Evolutionary conservation across 2,113 vertebrate species (phyloP), one percentile per base, ranked within the genome.

Genomic region (Gnathonemus longibarbis): DNA sequence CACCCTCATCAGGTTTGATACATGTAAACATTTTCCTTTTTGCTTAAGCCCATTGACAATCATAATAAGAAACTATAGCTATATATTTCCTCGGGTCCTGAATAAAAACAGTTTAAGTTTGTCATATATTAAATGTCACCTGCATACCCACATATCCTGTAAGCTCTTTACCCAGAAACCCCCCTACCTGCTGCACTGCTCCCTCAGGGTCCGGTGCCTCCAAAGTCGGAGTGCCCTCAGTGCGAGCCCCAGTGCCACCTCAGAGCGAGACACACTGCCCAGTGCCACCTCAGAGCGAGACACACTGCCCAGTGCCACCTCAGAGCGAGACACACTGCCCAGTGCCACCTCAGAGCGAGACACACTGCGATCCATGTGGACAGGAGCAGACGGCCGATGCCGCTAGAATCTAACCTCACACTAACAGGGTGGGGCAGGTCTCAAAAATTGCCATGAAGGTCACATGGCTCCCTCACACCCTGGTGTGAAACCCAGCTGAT

Each of bases 141-240:
- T 27, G 45, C 15, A 39, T 24, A 56, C 39, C 39, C 31, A 35
- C 13, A 70, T 70, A 31, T 13, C 27, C 74, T 5, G 35, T 8
- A 77, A 6, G 70, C 15, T 39, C 31, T 77, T 35, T 39, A 80
- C 15, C 74, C 24, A 27, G 24, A 19, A 31, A 31, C 11, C 27
- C n/a, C 89, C 10, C 5, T 87, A 89, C 88, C 88, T 91, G 80
- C 80, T 91, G 91, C 95, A 96, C 95, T 96, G 95, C 90, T 90
- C 90, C 56, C 87, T 94, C 35, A 93, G 89, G 7, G 94, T 95
- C 91, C 93, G 92, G 92, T 96, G 95, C 21, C 89, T 62, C n/a
- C 94, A 94, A 89, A 96, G 93, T 27, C 95, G 93, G 21, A 96
- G 94, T 0, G 89, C 94, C 27, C 93, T 94, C 80, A 95, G 89